These are phyloP conservation scores for Vidua chalybeata DNA, from an alignment of 2,113 vertebrate genomes.

Conservation along the genomic window DNA sequence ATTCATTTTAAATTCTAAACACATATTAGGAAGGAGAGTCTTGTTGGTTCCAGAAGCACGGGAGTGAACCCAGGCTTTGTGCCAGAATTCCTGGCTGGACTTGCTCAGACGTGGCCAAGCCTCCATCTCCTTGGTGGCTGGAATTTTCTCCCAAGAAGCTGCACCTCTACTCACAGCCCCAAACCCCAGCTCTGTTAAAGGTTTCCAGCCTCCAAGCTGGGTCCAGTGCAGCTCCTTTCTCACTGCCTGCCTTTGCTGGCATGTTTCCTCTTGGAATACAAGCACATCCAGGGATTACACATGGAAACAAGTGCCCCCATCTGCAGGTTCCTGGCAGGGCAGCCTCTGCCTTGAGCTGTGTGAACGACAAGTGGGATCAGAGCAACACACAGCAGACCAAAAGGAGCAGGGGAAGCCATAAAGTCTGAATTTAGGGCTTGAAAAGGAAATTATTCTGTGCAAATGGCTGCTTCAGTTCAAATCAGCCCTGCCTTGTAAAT, in stretches of 20 bases:
- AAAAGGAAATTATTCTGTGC: constrained; percentile 20
- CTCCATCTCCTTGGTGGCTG: not conserved
- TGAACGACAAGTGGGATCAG: not conserved
- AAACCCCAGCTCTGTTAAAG: not conserved
- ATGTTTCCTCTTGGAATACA: not conserved
- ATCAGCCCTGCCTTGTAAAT: constrained; percentile 54
- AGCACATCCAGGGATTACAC: not conserved
- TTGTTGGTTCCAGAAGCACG: not conserved
- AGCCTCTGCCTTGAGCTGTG: not conserved
- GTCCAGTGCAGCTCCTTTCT: not conserved
- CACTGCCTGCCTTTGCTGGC: not conserved
- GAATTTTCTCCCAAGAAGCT: not conserved
- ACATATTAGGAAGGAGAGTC: not conserved
- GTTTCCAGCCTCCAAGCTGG: not conserved
- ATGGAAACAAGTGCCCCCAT: not conserved
- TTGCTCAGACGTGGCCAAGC: not conserved
- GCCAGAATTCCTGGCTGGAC: not conserved
- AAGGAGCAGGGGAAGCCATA: not conserved
- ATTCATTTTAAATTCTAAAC: not conserved
- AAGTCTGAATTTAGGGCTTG: constrained; percentile 26
- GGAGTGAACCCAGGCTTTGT: not conserved
- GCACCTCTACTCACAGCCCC: not conserved
- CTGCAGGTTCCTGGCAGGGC: not conserved
- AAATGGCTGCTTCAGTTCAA: constrained; percentile 19
- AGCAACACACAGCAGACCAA: not conserved